Conservation (phyloP, 2,797 vertebrate species). For the Amniataba percoides region DNA sequence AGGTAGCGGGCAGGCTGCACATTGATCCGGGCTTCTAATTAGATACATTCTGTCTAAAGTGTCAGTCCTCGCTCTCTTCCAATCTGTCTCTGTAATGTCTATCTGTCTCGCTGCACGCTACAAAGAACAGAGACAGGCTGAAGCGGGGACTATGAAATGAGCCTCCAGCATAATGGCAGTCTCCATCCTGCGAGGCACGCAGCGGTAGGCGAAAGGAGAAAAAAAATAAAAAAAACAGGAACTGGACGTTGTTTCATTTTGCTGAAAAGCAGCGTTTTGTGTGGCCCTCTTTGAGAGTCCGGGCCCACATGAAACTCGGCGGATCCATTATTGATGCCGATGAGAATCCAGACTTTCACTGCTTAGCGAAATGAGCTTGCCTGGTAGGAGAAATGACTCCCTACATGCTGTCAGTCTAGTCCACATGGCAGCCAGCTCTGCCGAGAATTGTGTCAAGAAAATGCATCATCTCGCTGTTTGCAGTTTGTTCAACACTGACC, state of each 20-base stretch:
- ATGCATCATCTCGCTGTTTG: slow-evolving; percentile 37
- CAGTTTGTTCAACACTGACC: slow-evolving; percentile 32
- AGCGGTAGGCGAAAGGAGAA: slow-evolving; percentile 37
- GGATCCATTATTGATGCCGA: slow-evolving; percentile 40
- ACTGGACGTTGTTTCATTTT: slow-evolving; percentile 49
- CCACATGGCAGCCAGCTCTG: slow-evolving; percentile 38
- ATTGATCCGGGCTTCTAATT: slow-evolving; percentile 79
- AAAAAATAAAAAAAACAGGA: slow-evolving; percentile 35
- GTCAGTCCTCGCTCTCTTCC: slow-evolving; percentile 44
- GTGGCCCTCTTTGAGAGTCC: slow-evolving; percentile 13
- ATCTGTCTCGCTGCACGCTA: slow-evolving; percentile 45
- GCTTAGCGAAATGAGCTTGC: slow-evolving; percentile 38
- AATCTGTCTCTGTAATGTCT: slow-evolving; percentile 54
- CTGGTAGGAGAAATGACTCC: slow-evolving; percentile 50
- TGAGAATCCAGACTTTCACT: slow-evolving; percentile 21
- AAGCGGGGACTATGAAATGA: slow-evolving; percentile 56
- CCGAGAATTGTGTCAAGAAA: slow-evolving; percentile 42
- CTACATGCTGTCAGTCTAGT: slow-evolving; percentile 26
- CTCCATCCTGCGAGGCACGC: slow-evolving; percentile 45
- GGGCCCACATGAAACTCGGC: slow-evolving; percentile 31
- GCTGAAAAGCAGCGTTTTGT: slow-evolving; percentile 30
- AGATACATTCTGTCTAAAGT: slow-evolving; percentile 69
- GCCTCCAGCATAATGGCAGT: slow-evolving; percentile 41
- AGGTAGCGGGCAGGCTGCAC: slow-evolving; percentile 59
- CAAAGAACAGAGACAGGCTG: slow-evolving; percentile 38